These are phyloP conservation scores for Oxyura jamaicensis DNA, from an alignment of 2,113 vertebrate species.

Conservation along the genomic window DNA sequence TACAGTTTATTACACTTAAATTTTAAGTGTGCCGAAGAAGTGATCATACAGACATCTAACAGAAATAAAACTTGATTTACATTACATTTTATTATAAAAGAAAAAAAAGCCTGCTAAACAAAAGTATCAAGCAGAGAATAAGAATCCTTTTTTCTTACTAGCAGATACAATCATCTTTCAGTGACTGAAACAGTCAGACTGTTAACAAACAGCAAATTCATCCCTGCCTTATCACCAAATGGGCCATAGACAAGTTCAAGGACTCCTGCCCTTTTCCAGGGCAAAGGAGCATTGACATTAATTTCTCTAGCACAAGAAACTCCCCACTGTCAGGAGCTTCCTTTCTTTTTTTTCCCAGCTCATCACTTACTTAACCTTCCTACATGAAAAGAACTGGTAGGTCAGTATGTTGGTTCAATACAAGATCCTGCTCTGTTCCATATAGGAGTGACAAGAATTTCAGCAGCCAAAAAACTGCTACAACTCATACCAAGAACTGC, in stretches of 20 bases:
- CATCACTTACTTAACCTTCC: neutral
- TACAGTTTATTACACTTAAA: neutral
- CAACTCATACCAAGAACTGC: neutral
- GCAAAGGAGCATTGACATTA: neutral
- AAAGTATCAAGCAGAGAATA: neutral
- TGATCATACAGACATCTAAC: neutral
- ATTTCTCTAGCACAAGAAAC: slow-evolving; percentile 12
- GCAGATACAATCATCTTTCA: neutral
- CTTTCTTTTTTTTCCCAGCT: neutral
- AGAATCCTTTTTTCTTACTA: neutral
- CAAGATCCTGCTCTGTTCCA: neutral
- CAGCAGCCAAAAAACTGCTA: neutral
- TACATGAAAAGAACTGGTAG: neutral
- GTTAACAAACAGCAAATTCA: neutral
- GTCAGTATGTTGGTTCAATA: rapidly evolving
- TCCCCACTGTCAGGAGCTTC: neutral
- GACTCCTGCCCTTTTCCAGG: neutral
- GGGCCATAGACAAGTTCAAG: neutral
- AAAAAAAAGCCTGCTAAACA: neutral
- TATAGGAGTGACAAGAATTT: neutral
- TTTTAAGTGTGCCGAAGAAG: neutral
- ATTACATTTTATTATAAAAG: neutral
- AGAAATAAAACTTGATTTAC: neutral
- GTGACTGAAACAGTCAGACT: neutral
- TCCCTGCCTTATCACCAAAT: neutral